Evolutionary conservation across 2,113 vertebrate species (phyloP).

Genomic region (Syrrhaptes paradoxus): DNA sequence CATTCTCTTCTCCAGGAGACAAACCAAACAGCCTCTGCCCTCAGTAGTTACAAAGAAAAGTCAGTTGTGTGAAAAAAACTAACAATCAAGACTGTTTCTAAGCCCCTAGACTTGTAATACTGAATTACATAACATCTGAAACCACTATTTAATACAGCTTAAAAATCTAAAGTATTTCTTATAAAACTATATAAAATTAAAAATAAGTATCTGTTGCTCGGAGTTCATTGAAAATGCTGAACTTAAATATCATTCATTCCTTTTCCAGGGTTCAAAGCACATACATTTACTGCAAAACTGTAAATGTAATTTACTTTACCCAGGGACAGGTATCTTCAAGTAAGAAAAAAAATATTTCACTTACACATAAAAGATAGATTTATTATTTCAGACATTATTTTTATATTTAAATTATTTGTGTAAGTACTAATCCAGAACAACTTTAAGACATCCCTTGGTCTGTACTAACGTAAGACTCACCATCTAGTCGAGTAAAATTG

Average conservation of each 20-base stretch:
- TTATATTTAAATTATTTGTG: neutral
- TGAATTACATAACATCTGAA: neutral
- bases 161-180: neutral
- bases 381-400: neutral
- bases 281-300: neutral
- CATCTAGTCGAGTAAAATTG: neutral
- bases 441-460: neutral
- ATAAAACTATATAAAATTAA: neutral
- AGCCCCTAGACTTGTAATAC: neutral
- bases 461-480: neutral
- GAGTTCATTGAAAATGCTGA: neutral
- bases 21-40: neutral
- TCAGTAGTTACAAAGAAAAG: neutral
- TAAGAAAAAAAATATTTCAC: neutral
- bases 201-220: neutral
- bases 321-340: neutral
- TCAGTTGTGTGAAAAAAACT: neutral
- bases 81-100: neutral
- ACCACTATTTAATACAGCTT: neutral
- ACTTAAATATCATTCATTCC: neutral
- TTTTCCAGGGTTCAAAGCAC: neutral
- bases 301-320: neutral
- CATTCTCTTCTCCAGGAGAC: neutral
- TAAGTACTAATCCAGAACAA: neutral
- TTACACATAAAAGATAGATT: accelerated